Evolutionary conservation across 1,140 invertebrate species (phyloP).

Genomic region (Chelonus insularis): DNA sequence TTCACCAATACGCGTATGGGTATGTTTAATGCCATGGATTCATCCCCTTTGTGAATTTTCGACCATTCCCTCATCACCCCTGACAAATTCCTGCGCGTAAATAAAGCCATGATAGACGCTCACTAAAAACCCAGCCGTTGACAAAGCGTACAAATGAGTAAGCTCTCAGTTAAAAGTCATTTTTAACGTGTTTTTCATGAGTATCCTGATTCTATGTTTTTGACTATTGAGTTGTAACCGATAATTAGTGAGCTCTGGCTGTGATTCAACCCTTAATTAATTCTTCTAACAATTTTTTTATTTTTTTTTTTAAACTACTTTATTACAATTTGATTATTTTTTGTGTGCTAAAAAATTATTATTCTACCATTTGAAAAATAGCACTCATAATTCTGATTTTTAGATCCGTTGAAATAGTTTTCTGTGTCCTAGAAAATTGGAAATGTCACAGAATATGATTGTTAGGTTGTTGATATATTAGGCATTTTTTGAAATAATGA

Average conservation of each 20-base stretch:
- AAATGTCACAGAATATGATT: too few species aligned
- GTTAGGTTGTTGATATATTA: too few species aligned
- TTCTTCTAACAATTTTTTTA: too few species aligned
- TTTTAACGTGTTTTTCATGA: constrained; percentile 46
- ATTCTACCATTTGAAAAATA: too few species aligned
- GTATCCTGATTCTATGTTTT: constrained; percentile 45
- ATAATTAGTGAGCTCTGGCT: constrained; percentile 50
- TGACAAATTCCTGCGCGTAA: background rate
- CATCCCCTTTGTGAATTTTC: background rate
- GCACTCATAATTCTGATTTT: too few species aligned
- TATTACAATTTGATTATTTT: too few species aligned
- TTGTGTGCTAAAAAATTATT: too few species aligned
- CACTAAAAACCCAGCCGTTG: background rate
- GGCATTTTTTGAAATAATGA: too few species aligned
- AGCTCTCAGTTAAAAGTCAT: background rate
- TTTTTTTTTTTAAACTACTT: too few species aligned
- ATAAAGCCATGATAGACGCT: background rate
- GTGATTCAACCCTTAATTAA: too few species aligned
- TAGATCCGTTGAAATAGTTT: too few species aligned
- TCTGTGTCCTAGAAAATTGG: too few species aligned
- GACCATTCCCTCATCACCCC: background rate
- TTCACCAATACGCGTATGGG: background rate
- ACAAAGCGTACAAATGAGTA: background rate
- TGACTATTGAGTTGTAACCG: constrained; percentile 41
- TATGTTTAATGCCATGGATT: background rate